Conservation (phyloP, 2,113 vertebrate genomes). For the Psilopogon haemacephalus region DNA sequence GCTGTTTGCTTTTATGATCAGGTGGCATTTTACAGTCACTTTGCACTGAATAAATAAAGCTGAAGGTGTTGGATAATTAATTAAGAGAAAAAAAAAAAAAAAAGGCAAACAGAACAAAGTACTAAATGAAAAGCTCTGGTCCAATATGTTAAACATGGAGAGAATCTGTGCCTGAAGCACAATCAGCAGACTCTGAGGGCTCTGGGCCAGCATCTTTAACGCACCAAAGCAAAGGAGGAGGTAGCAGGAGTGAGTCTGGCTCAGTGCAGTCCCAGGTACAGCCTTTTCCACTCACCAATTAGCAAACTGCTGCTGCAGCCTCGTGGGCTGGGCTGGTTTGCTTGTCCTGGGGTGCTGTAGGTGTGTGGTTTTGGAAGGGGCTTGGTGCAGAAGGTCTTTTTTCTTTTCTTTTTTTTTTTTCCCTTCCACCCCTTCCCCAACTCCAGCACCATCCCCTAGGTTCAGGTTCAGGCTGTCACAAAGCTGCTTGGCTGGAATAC, state of each 20-base stretch:
- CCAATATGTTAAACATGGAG: not conserved
- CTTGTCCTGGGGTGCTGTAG: not conserved
- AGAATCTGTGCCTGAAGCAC: constrained; percentile 11
- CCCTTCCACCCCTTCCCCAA: not conserved
- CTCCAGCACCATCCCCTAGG: not conserved
- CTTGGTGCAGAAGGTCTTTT: not conserved
- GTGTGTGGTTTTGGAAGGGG: not conserved
- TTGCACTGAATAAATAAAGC: constrained; percentile 58
- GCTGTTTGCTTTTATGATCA: not conserved
- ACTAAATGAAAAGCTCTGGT: not conserved
- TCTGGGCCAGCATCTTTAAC: constrained; percentile 1
- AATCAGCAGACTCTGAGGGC: not conserved
- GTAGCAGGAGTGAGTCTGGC: not conserved
- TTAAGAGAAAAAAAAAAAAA: not conserved
- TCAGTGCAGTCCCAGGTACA: not conserved
- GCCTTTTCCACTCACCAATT: not conserved
- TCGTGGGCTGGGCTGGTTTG: not conserved
- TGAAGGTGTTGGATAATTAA: constrained; percentile 60
- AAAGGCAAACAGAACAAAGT: too few relatives aligned
- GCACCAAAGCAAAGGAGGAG: not conserved
- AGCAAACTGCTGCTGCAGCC: not conserved
- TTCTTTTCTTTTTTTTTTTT: too few relatives aligned
- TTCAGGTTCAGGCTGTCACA: constrained; percentile 35
- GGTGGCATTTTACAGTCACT: constrained; percentile 44
- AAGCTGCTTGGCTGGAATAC: constrained; percentile 74